Base-by-base conservation (phyloP, 2,113 vertebrate genomes). In the Salvelinus fontinalis region DNA sequence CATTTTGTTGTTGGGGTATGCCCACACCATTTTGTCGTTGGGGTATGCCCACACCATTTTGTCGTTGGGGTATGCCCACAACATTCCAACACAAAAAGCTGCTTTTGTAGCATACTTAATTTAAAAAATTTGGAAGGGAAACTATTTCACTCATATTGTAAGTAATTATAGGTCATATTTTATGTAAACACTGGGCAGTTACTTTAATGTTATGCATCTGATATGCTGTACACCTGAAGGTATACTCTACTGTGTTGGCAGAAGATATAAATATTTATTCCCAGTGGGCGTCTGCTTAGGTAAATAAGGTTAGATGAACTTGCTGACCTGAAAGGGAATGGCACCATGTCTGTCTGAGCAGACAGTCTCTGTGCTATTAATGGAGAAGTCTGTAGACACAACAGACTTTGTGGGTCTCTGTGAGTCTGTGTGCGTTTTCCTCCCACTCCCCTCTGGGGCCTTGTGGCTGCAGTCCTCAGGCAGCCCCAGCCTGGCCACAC, bases 281-380 rank as follows among this genome's bases (percentile, higher is more conserved):
- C 34, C 44, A 24, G 69, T 60, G 54, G 71, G 51, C 49, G n/a
- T 80, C 71, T 77, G 70, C 84, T 82, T 81, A 77, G 79, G 77
- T 82, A 71, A 80, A 39, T 88, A 76, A 84, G 84, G 80, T 76
- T 83, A 24, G 71, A 78, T 79, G 44, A 67, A 64, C 79, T 67
- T 75, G 74, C 54, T 73, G 81, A 72, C 74, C 71, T 59, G 59
- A 64, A 48, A 62, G 14, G 29, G 68, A 83, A 73, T 49, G 70
- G 74, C 79, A 67, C 57, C 82, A 73, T 75, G 78, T 20, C 18
- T 12, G 27, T 18, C 74, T 51, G 77, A 79, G 60, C 24, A 71
- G 70, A 79, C 70, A 65, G 27, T 62, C 67, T n/a, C 22, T 44
- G 59, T 75, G 62, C 80, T 82, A 78, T 85, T 83, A 85, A 83